Evolutionary conservation across 1,140 invertebrate genomes (phyloP).

Genomic region (Sitophilus oryzae): DNA sequence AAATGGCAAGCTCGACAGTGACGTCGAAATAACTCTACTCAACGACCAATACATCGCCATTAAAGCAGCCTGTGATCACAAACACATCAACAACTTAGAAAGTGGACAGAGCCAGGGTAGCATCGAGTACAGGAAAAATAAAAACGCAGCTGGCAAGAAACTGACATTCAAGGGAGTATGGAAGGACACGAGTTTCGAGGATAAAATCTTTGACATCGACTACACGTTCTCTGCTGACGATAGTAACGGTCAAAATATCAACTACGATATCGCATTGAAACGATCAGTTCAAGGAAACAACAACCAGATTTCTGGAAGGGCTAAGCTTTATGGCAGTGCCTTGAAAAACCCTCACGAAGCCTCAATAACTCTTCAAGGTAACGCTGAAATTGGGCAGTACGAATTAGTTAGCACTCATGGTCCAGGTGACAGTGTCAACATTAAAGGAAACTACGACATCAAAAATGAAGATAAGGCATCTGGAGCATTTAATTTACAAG

Average conservation of each 20-base stretch:
- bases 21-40: slow-evolving; percentile 53
- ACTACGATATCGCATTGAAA: slow-evolving; percentile 42
- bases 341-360: slow-evolving; percentile 41
- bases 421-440: slow-evolving; percentile 7
- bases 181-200: slow-evolving; percentile 46
- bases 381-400: slow-evolving; percentile 27
- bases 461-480: slow-evolving; percentile 43
- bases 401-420: slow-evolving; percentile 32
- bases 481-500: slow-evolving; percentile 40
- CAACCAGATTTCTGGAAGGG: slow-evolving; percentile 19
- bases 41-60: slow-evolving; percentile 50
- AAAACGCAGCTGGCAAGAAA: slow-evolving; percentile 49
- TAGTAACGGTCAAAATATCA: slow-evolving; percentile 44
- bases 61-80: slow-evolving; percentile 45
- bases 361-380: slow-evolving; percentile 31
- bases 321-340: slow-evolving; percentile 41
- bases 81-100: slow-evolving; percentile 42
- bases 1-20: slow-evolving; percentile 45
- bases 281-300: slow-evolving; percentile 43
- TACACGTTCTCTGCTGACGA: slow-evolving; percentile 37
- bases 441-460: slow-evolving; percentile 30
- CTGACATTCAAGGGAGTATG: slow-evolving; percentile 34
- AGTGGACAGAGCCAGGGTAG: slow-evolving; percentile 44
- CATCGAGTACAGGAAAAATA: slow-evolving; percentile 48
- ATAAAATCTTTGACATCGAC: slow-evolving; percentile 40